Conservation (phyloP, 2,113 vertebrate genomes). For the Plectropomus leopardus region DNA sequence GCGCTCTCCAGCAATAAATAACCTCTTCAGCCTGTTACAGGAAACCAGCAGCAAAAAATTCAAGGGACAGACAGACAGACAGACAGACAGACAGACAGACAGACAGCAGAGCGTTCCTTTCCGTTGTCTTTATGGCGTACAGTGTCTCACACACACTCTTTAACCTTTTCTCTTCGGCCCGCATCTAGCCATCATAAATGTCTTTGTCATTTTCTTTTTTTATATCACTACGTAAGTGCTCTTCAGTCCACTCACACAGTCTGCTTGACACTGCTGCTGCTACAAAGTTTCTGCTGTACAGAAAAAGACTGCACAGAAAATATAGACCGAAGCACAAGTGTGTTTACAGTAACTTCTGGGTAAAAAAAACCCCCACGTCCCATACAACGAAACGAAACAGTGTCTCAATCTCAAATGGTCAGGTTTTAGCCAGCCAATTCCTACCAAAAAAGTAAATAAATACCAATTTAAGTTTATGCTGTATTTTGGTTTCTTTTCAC, state of each 20-base stretch:
- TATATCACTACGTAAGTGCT: not conserved
- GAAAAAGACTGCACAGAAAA: no score
- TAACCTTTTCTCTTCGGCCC: conserved; percentile 23
- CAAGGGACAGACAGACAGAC: conserved; percentile 29
- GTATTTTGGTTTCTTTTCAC: no score
- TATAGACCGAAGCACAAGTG: not conserved
- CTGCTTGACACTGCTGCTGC: not conserved
- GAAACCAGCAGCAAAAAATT: conserved; percentile 62
- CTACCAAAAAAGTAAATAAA: no score
- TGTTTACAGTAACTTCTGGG: no score
- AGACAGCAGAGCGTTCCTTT: not conserved
- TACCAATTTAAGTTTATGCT: no score
- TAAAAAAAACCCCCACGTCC: no score
- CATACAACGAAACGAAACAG: no score
- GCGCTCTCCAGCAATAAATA: conserved; percentile 74
- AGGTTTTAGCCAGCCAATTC: no score
- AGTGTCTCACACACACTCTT: conserved; percentile 11
- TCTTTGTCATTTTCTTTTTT: conserved; percentile 22
- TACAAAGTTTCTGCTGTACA: not conserved
- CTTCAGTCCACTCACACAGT: not conserved
- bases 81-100: conserved; percentile 14
- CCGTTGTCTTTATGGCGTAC: not conserved
- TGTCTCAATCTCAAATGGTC: no score
- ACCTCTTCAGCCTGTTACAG: conserved; percentile 69
- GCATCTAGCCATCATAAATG: conserved; percentile 29